A percentile compares a stretch with the other conserved stretches of the same genome.
Evolutionary conservation across 2,888 invertebrate species (phyloP).

Genomic region (Andricus quercusramuli): DNA sequence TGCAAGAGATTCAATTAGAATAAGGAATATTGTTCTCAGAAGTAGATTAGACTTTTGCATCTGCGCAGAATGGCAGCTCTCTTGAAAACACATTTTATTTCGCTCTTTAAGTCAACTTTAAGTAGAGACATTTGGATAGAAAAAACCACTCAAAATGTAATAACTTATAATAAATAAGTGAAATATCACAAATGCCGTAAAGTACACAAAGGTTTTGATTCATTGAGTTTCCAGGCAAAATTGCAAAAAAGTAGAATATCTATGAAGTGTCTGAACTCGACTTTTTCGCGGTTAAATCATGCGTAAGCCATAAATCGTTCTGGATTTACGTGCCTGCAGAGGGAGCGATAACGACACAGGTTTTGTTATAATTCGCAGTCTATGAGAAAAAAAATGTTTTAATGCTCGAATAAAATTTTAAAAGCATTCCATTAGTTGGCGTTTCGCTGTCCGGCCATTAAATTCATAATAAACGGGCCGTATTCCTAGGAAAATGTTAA

Average conservation of each 20-base stretch:
- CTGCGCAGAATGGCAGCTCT: neutral
- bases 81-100: neutral
- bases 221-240: neutral
- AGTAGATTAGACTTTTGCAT: neutral
- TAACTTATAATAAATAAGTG: neutral
- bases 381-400: neutral
- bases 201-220: neutral
- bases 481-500: neutral
- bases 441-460: neutral
- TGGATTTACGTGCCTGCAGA: neutral
- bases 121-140: neutral
- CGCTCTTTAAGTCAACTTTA: neutral
- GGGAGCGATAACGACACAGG: slow-evolving; percentile 8
- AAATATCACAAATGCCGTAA: neutral
- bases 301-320: slow-evolving; percentile 27
- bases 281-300: slow-evolving; percentile 22
- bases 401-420: slow-evolving; percentile 5
- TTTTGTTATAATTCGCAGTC: slow-evolving; percentile 1
- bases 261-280: slow-evolving; percentile 25
- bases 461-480: neutral
- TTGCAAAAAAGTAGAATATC: slow-evolving; percentile 3
- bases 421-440: neutral
- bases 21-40: too few species aligned
- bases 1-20: too few species aligned
- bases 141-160: neutral